These are phyloP conservation scores for Gasterosteus nipponicus DNA, from an alignment of 2,113 vertebrate genomes.

Conservation along the genomic window DNA sequence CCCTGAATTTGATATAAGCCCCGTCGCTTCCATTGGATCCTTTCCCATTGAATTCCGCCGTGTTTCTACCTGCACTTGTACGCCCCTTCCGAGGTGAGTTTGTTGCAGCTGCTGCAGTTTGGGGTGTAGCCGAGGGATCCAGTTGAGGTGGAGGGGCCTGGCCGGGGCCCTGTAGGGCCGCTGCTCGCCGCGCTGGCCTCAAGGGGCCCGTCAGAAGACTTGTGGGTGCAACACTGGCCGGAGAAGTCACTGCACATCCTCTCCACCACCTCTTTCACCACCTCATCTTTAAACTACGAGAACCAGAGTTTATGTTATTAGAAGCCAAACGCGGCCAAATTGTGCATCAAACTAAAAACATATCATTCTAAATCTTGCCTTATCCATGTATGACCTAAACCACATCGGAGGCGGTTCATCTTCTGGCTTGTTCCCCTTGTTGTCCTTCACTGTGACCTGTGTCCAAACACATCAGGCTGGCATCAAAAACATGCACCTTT, in stretches of 20 bases:
- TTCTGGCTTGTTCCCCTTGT: conserved; percentile 78
- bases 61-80: conserved; percentile 94
- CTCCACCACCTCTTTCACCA: conserved; percentile 95
- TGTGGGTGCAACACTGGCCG: conserved; percentile 87
- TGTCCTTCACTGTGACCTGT: conserved; percentile 78
- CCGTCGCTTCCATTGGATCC: too few species aligned
- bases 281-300: conserved; percentile 92
- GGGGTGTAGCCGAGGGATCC: conserved; percentile 84
- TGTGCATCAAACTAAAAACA: background rate
- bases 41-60: too few species aligned
- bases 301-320: background rate
- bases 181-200: conserved; percentile 65
- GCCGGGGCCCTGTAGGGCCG: conserved; percentile 54
- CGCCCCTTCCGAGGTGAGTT: conserved; percentile 88
- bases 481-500: background rate
- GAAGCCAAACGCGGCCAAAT: background rate
- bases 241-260: conserved; percentile 91
- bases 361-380: conserved; percentile 68
- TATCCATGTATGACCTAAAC: conserved; percentile 96
- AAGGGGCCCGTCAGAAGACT: conserved; percentile 65
- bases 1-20: background rate
- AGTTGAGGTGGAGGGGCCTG: conserved; percentile 58
- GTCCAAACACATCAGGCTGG: background rate
- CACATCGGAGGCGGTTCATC: conserved; percentile 90
- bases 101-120: conserved; percentile 90